Evolutionary conservation across 2,113 vertebrate genomes (phyloP), one percentile per base, ranked within the genome.

Genomic region (Sakesphorus luctuosus): DNA sequence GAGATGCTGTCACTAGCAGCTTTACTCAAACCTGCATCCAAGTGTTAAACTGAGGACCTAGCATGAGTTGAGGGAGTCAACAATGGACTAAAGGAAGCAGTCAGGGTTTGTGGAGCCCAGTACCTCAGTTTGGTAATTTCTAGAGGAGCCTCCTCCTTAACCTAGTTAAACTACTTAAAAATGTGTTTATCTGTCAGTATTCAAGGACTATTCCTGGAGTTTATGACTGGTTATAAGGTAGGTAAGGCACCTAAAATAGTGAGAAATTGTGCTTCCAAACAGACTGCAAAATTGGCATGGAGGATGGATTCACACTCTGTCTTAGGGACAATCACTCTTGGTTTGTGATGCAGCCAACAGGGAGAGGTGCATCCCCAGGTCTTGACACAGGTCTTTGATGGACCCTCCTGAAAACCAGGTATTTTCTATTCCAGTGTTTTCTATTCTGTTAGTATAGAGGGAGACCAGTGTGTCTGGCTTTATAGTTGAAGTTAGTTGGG

Each of bases 1-100:
- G 40, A 84, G 75, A 29, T 9, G 10, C 1, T 2, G 0, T 40
- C 33, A 13, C 61, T 61, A 61, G 11, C 18, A 87, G 59, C 18
- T 49, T 87, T 73, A 52, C 40, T 14, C 36, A 65, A 6, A 72
- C 71, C 35, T 43, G 31, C 25, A 52, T 26, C 18, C 7, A 0
- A n/a, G 6, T 63, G 47, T 59, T n/a, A 38, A 78, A 44, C 24
- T 18, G 50, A 81, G 16, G 7, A 43, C 12, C 26, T 16, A 40
- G 6, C 33, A 16, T 13, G 38, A 23, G 3, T 0, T 55, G 50
- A 33, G 18, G 16, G 31, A 68, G 38, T 43, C 6, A 90, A 29
- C 33, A 36, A 31, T 0, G 1, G 9, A 50, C 10, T 0, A 3
- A 73, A 62, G 7, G 10, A 53, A 35, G 11, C 23, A 44, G 26